Percentiles rank a stretch among this genome's conserved stretches.
phyloP scores from a whole-genome alignment of 2,888 invertebrate species.

The Drosophila pseudotakahashii region DNA sequence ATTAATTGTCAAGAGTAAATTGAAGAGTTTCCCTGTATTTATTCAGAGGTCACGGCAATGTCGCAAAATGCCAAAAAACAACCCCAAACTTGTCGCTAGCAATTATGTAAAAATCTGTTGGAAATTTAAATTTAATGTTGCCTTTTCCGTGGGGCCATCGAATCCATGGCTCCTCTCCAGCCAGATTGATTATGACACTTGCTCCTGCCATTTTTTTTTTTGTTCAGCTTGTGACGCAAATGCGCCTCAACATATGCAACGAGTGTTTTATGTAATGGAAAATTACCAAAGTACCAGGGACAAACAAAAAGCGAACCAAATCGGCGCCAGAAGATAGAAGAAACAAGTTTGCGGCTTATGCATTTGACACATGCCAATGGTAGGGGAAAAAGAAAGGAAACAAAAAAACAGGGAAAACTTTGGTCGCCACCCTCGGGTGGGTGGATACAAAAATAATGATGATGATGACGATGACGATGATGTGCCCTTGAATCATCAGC shows the following conservation, averaged over 20 bases:
- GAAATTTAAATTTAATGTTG: slow-evolving; percentile 25
- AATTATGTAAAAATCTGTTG: slow-evolving; percentile 45
- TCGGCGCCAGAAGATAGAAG: slow-evolving; percentile 47
- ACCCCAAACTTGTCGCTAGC: slow-evolving; percentile 26
- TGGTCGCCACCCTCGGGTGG: slow-evolving; percentile 21
- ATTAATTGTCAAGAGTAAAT: not conserved
- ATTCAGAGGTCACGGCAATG: slow-evolving; percentile 18
- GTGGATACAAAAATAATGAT: slow-evolving; percentile 30
- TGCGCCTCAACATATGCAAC: slow-evolving; percentile 43
- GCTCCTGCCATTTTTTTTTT: not conserved
- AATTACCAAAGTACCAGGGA: slow-evolving; percentile 43
- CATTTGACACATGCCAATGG: slow-evolving; percentile 72
- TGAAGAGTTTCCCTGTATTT: not conserved
- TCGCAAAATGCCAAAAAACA: slow-evolving; percentile 18
- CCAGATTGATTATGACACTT: slow-evolving; percentile 65
- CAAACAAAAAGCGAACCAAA: slow-evolving; percentile 48
- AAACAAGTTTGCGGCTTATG: slow-evolving; percentile 56
- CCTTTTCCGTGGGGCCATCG: not conserved
- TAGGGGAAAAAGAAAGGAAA: not conserved
- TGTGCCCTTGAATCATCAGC: slow-evolving; percentile 69
- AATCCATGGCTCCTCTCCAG: not conserved
- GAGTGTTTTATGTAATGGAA: slow-evolving; percentile 63
- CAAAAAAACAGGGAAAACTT: slow-evolving; percentile 8
- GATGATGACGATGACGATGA: slow-evolving; percentile 37
- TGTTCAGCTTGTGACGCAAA: slow-evolving; percentile 61